Evolutionary conservation across 2,797 vertebrate genomes (phyloP).

Genomic region (Apogon talboti): DNA sequence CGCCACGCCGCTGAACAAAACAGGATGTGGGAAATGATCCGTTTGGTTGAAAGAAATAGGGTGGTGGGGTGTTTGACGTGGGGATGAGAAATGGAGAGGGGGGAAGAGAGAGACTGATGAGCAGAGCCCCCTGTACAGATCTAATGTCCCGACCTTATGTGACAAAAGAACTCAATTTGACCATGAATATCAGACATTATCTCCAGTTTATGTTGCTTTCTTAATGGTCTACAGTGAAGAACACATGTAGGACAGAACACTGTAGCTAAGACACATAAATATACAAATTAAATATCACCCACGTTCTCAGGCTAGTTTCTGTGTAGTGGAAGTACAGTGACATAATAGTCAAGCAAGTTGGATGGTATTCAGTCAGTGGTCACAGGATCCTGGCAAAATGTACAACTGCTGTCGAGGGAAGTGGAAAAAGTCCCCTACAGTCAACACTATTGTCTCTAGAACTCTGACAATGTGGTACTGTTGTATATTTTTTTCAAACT

Average conservation of each 20-base stretch:
- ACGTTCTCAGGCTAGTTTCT: no score
- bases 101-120: neutral
- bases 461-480: neutral
- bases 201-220: no score
- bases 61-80: neutral
- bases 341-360: neutral
- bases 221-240: no score
- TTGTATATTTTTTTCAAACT: no score
- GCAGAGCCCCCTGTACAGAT: neutral
- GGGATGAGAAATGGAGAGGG: neutral
- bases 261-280: no score
- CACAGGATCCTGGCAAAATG: neutral
- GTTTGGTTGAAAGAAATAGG: conserved; percentile 22
- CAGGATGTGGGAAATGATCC: conserved; percentile 7
- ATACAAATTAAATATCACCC: no score
- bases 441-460: neutral
- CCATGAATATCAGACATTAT: no score
- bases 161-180: neutral
- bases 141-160: conserved; percentile 1
- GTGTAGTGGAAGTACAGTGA: conserved; percentile 1
- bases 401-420: conserved; percentile 1
- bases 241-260: no score
- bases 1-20: conserved; percentile 25
- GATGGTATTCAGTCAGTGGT: neutral
- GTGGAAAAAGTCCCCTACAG: neutral